Evolutionary conservation across 2,888 invertebrate species (phyloP).

Genomic region (Amitus sp.): DNA sequence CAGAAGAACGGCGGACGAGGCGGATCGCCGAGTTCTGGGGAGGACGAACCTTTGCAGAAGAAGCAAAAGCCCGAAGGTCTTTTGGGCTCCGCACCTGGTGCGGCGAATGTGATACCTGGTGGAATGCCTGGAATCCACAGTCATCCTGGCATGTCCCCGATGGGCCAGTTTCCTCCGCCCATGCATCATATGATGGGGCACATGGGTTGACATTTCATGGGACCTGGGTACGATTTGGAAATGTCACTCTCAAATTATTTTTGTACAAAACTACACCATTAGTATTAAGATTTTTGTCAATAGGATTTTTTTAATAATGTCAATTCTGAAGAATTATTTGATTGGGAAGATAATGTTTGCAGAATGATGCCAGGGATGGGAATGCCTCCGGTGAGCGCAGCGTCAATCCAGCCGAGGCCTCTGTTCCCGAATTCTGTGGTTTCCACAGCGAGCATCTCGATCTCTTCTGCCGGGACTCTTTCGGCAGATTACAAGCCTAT

Average conservation of each 20-base stretch:
- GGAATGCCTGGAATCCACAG: conserved; percentile 71
- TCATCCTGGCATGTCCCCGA: conserved; percentile 69
- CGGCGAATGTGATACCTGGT: conserved; percentile 76
- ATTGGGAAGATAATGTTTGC: not conserved
- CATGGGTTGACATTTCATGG: conserved; percentile 82
- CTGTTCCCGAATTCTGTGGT: conserved; percentile 81
- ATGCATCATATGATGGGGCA: conserved; percentile 70
- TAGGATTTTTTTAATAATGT: conserved; percentile 4
- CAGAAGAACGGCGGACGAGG: conserved; percentile 78
- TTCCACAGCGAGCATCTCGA: conserved; percentile 69
- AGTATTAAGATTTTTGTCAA: too few species aligned
- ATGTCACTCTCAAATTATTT: too few species aligned
- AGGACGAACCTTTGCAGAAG: conserved; percentile 84
- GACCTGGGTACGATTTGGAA: conserved; percentile 69
- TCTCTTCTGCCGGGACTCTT: conserved; percentile 66
- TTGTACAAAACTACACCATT: too few species aligned
- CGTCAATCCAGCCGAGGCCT: conserved; percentile 73
- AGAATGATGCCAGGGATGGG: conserved; percentile 66
- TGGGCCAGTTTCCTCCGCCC: conserved; percentile 71
- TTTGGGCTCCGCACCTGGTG: conserved; percentile 72
- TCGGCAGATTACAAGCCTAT: conserved; percentile 73
- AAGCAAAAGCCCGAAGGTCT: conserved; percentile 78
- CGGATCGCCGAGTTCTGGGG: conserved; percentile 83
- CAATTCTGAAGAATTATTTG: conserved; percentile 1
- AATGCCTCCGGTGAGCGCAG: conserved; percentile 57